Evolutionary conservation across 2,113 vertebrate genomes (phyloP).

Genomic region (Pachyramphus minor): DNA sequence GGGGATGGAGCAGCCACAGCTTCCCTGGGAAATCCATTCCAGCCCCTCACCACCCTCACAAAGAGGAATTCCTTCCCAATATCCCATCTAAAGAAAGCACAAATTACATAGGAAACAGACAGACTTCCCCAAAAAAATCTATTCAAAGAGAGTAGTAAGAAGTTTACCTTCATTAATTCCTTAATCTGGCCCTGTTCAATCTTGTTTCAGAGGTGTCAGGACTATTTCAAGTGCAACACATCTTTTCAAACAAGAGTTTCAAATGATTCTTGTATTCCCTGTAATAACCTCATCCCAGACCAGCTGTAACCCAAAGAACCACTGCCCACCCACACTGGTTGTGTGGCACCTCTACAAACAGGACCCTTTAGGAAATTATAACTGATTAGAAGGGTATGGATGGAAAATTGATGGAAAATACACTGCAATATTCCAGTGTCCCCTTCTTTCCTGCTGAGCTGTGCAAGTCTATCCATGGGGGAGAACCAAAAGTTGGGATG

Average conservation of each 20-base stretch:
- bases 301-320: neutral
- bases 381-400: rapidly evolving
- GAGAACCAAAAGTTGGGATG: neutral
- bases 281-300: neutral
- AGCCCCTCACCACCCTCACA: neutral
- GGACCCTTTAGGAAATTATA: neutral
- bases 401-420: neutral
- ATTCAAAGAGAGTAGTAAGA: neutral
- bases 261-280: neutral
- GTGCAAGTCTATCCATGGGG: rapidly evolving
- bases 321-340: neutral
- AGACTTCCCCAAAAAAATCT: neutral
- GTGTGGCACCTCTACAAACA: neutral
- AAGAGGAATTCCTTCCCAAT: neutral
- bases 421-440: neutral
- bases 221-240: neutral
- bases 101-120: neutral
- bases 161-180: neutral
- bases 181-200: neutral
- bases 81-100: neutral
- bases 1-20: neutral
- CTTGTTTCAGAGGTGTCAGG: neutral
- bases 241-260: neutral
- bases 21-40: neutral
- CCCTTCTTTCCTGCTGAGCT: neutral